A percentile compares a stretch with the other conserved stretches of the same genome.
Evolutionary conservation across 2,888 invertebrate genomes (phyloP).

Genomic region (Oligia strigilis): DNA sequence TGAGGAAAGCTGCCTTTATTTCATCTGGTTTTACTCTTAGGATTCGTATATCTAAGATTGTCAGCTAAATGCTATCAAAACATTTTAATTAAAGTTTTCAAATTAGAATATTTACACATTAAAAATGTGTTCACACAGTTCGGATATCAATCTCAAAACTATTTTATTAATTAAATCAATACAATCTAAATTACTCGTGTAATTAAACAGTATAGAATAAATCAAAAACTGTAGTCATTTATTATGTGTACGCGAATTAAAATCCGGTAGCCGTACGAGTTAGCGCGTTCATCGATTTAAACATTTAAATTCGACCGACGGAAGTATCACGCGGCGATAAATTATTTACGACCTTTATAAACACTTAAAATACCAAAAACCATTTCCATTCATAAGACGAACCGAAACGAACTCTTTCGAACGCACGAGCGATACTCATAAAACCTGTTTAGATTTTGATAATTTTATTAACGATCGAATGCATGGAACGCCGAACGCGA

Average conservation of each 20-base stretch:
- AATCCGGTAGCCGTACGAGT: conserved; percentile 86
- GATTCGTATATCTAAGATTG: conserved; percentile 53
- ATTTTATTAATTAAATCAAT: conserved; percentile 67
- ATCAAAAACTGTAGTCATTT: conserved; percentile 74
- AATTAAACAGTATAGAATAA: conserved; percentile 72
- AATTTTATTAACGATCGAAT: conserved; percentile 90
- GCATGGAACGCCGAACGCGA: conserved; percentile 85
- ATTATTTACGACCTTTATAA: conserved; percentile 89
- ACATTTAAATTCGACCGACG: conserved; percentile 86
- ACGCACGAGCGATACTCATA: conserved; percentile 87
- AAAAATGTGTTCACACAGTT: conserved; percentile 57
- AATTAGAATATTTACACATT: conserved; percentile 40
- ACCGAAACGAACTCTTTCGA: conserved; percentile 82
- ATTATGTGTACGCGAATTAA: conserved; percentile 77
- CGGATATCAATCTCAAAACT: conserved; percentile 58
- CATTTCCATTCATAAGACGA: conserved; percentile 89
- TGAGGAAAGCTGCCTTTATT: conserved; percentile 24
- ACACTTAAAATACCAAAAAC: conserved; percentile 90
- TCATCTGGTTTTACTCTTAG: conserved; percentile 17
- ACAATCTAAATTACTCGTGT: conserved; percentile 64
- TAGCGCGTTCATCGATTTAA: conserved; percentile 82
- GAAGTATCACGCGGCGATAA: conserved; percentile 89
- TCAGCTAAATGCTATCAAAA: conserved; percentile 42
- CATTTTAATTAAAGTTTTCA: conserved; percentile 52
- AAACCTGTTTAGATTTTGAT: conserved; percentile 91